These are phyloP conservation scores for Schizotus pectinicornis DNA, from an alignment of 2,888 invertebrate genomes.

Conservation along the genomic window DNA sequence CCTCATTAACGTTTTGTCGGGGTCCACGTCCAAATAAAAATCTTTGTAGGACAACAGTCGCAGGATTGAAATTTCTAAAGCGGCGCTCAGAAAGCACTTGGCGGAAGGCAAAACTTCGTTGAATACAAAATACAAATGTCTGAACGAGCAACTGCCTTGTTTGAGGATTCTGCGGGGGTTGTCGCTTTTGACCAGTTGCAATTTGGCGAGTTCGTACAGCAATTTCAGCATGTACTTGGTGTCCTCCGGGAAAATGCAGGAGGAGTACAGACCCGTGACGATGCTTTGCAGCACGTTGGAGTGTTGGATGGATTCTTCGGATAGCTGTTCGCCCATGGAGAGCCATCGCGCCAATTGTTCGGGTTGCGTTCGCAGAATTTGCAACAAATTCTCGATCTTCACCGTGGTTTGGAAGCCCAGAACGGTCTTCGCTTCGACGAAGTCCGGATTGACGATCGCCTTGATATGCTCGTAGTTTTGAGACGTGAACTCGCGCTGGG, in stretches of 20 bases:
- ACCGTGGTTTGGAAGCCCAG: slow-evolving; percentile 78
- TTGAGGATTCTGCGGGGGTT: slow-evolving; percentile 79
- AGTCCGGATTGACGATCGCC: slow-evolving; percentile 67
- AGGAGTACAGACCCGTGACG: slow-evolving; percentile 73
- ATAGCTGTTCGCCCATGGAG: slow-evolving; percentile 68
- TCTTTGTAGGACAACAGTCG: slow-evolving; percentile 89
- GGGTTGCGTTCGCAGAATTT: slow-evolving; percentile 71
- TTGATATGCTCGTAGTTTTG: slow-evolving; percentile 75
- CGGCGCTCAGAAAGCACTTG: slow-evolving; percentile 90
- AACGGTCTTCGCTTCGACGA: slow-evolving; percentile 83
- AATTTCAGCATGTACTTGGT: slow-evolving; percentile 70
- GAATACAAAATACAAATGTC: slow-evolving; percentile 84
- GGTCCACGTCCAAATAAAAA: slow-evolving; percentile 90
- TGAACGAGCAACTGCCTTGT: slow-evolving; percentile 86
- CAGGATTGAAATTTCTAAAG: slow-evolving; percentile 91
- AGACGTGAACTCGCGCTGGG: slow-evolving; percentile 75
- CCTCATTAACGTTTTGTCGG: slow-evolving; percentile 81
- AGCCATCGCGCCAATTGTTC: slow-evolving; percentile 73
- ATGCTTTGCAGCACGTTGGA: slow-evolving; percentile 62
- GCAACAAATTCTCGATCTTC: slow-evolving; percentile 73
- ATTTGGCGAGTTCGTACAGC: slow-evolving; percentile 70
- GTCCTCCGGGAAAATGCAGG: slow-evolving; percentile 77
- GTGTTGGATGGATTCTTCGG: slow-evolving; percentile 46
- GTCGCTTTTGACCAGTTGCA: slow-evolving; percentile 74
- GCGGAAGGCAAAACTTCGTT: slow-evolving; percentile 90